These are phyloP conservation scores for Odontomachus brunneus DNA, from an alignment of 1,140 invertebrate genomes.

Conservation along the genomic window DNA sequence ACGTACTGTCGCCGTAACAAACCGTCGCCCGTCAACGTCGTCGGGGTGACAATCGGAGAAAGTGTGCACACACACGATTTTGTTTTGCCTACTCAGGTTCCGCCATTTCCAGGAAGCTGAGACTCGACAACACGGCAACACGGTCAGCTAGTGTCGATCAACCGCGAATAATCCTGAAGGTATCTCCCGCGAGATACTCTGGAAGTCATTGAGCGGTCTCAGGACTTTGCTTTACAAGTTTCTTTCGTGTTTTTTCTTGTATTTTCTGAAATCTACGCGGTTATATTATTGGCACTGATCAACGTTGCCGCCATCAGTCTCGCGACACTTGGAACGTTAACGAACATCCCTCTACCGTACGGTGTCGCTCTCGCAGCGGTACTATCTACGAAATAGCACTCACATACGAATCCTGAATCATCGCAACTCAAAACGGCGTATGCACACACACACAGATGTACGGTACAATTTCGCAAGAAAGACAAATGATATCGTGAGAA, in stretches of 20 bases:
- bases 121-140: slow-evolving; percentile 19
- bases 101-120: neutral
- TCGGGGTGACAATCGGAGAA: slow-evolving; percentile 13
- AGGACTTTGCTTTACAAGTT: neutral
- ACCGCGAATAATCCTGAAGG: neutral
- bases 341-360: slow-evolving; percentile 19
- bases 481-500: slow-evolving; percentile 78
- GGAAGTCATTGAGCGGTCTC: neutral
- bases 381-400: slow-evolving; percentile 35
- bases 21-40: neutral
- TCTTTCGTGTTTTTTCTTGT: neutral
- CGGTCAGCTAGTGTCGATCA: slow-evolving; percentile 19
- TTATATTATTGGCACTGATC: slow-evolving; percentile 9
- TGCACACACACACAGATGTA: slow-evolving; percentile 53
- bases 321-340: slow-evolving; percentile 19
- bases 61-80: slow-evolving; percentile 60
- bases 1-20: slow-evolving; percentile 4
- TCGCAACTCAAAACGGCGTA: slow-evolving; percentile 62
- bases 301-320: slow-evolving; percentile 1
- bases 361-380: slow-evolving; percentile 17
- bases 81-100: slow-evolving; percentile 16
- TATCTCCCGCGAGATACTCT: neutral
- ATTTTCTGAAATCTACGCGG: neutral
- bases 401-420: slow-evolving; percentile 50
- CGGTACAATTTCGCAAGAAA: slow-evolving; percentile 82